These are phyloP conservation scores for Takifugu bimaculatus DNA, from an alignment of 2,113 vertebrate species.

Conservation along the genomic window DNA sequence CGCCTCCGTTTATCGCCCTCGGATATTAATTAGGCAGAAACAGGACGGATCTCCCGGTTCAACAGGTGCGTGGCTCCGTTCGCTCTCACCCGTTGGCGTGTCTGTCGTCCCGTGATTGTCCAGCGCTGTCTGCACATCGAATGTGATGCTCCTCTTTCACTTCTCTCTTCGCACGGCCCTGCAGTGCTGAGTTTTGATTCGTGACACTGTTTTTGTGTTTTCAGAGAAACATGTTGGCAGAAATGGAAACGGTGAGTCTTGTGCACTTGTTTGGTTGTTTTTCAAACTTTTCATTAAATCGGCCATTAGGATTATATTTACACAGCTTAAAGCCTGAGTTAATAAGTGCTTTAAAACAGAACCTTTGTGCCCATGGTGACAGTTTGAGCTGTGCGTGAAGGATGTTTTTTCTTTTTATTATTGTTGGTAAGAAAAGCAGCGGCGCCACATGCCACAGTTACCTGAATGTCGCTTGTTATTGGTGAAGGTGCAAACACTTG, in stretches of 20 bases:
- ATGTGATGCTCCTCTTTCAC: conserved; percentile 41
- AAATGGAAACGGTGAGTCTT: conserved; percentile 69
- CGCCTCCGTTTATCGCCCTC: conserved; percentile 18
- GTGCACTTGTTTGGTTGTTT: not conserved
- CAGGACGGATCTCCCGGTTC: conserved; percentile 16
- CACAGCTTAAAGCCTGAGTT: not conserved
- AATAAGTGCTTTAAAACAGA: not conserved
- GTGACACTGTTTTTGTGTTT: conserved; percentile 7
- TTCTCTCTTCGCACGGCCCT: conserved; percentile 25
- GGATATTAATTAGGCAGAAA: conserved; percentile 26
- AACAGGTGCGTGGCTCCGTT: conserved; percentile 28
- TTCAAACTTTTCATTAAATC: not conserved
- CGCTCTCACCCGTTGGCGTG: not conserved
- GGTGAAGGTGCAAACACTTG: conserved; percentile 46
- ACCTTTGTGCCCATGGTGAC: not conserved
- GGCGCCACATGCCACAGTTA: conserved; percentile 12
- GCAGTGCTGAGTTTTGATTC: not conserved
- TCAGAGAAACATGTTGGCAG: conserved; percentile 28
- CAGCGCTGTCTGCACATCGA: not conserved
- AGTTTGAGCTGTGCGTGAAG: not conserved
- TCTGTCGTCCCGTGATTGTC: not conserved
- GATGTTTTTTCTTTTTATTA: not conserved
- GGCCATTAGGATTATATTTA: not conserved
- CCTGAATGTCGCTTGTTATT: conserved; percentile 15
- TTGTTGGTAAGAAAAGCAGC: conserved; percentile 2